Conservation (phyloP, 2,113 vertebrate species). For the Cercocebus atys region DNA sequence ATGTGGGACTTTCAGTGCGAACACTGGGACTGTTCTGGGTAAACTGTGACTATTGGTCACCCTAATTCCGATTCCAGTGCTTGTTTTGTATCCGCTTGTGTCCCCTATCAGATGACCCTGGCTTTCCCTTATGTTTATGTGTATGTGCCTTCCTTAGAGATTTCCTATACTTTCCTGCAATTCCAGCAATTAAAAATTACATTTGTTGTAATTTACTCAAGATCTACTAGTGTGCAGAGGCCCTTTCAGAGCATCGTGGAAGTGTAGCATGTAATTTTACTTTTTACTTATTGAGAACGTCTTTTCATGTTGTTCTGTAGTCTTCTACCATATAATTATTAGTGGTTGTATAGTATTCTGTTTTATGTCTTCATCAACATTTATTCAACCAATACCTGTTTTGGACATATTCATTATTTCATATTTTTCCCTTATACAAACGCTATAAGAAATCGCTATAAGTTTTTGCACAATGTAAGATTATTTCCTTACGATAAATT, state of each 20-base stretch:
- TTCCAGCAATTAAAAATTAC: background rate
- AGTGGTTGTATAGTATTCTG: background rate
- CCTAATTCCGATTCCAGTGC: background rate
- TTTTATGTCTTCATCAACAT: background rate
- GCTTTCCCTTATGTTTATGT: background rate
- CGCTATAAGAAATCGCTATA: no score
- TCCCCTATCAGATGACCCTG: background rate
- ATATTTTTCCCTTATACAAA: background rate
- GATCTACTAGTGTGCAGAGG: background rate
- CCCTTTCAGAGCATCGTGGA: background rate
- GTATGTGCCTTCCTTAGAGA: background rate
- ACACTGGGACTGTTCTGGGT: background rate
- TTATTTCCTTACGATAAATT: slow-evolving; percentile 9
- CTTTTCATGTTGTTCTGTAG: background rate
- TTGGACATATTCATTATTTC: background rate
- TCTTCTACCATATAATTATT: background rate
- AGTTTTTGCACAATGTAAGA: background rate
- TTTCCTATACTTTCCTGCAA: background rate
- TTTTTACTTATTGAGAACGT: background rate
- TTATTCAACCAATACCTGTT: background rate
- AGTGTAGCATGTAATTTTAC: background rate
- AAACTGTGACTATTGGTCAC: background rate
- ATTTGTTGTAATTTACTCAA: background rate
- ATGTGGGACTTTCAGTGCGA: background rate
- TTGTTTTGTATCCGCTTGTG: background rate